These are phyloP conservation scores for Pygoscelis adeliae DNA, from an alignment of 2,113 vertebrate species.

Conservation along the genomic window DNA sequence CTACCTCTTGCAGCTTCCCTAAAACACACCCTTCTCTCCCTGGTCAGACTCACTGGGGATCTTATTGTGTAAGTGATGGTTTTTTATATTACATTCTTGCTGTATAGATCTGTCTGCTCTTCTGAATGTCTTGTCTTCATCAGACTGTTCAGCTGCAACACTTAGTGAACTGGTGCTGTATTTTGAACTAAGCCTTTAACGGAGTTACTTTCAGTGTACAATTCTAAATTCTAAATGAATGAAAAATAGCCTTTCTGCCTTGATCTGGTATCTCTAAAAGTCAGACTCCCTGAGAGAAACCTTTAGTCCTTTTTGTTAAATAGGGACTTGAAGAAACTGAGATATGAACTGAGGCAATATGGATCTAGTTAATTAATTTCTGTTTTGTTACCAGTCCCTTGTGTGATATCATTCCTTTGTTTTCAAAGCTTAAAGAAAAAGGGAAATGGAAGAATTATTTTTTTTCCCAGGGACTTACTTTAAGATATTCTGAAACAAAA, in stretches of 20 bases:
- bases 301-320: neutral
- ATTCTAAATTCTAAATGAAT: neutral
- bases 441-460: neutral
- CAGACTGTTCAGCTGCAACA: rapidly evolving
- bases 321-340: neutral
- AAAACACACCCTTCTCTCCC: conserved; percentile 92
- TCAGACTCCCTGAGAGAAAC: neutral
- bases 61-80: conserved; percentile 89
- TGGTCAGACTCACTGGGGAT: conserved; percentile 94
- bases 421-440: neutral
- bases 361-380: rapidly evolving
- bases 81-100: neutral
- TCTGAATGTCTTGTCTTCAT: neutral
- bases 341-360: neutral
- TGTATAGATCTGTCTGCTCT: neutral
- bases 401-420: no score
- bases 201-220: neutral
- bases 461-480: neutral
- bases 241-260: neutral
- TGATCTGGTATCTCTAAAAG: neutral
- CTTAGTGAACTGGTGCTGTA: neutral
- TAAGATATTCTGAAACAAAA: neutral
- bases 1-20: conserved; percentile 91
- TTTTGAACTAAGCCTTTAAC: neutral
- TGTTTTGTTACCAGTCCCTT: neutral